Base-by-base conservation (phyloP, 1,140 invertebrate genomes). In the Helicoverpa armigera region DNA sequence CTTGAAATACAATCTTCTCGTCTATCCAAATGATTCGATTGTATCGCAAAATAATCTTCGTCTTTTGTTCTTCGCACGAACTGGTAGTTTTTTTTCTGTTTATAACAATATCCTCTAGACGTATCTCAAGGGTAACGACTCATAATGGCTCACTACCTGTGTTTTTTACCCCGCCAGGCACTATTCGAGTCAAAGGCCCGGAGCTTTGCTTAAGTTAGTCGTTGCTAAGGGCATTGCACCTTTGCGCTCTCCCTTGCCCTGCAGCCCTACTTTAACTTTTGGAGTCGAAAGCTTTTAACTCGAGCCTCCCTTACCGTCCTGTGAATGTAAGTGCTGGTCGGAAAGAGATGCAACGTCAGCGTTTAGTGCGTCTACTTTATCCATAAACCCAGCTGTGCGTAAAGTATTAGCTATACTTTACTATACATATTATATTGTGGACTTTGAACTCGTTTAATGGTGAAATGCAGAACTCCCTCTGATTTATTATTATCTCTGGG, bases 221-320 rank as follows among this genome's bases (percentile, higher is more conserved):
- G 84, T 86, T 87, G 83, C 87, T 89, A 90, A 92, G 93, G 92
- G 92, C 93, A 93, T 90, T 94, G 91, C 89, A 92, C 93, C 91
- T 92, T 90, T 83, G 89, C 88, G 89, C 85, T 93, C 91, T 94
- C 93, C 93, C 93, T 94, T 92, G 89, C 93, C 91, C 91, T 93
- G 89, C 87, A 94, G 92, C 93, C 93, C 93, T 94, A 94, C 91
- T 93, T 94, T 92, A 85, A 85, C 86, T 90, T 92, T 91, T 82
- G 79, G 83, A 91, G 87, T 81, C 80, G 89, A 89, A 91, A 87
- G 82, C 81, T 84, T 82, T 83, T 86, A 92, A 90, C 87, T 85
- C 73, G 50, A 72, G 84, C 84, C 85, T 93, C 88, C 87, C 86
- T 88, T 86, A 81, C 88, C 53, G 81, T 78, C 86, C 82, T 50